Percentiles rank a stretch among this genome's conserved stretches.
These are phyloP conservation scores for Lepidocyrtoides sp. DNA, from an alignment of 2,888 invertebrate genomes.

Conservation along the genomic window DNA sequence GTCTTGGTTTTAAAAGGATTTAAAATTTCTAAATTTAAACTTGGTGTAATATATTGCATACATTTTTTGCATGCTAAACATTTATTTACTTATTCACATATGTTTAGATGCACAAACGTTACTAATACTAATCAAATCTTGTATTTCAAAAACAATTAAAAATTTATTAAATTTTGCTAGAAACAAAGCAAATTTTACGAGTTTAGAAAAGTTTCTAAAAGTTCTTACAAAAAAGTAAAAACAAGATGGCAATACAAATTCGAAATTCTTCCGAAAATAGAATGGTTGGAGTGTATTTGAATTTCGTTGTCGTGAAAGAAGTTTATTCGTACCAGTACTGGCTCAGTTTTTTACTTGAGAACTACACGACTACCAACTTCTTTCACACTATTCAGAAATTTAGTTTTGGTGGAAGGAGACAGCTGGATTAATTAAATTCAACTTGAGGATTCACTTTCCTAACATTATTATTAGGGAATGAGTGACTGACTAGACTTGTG, in stretches of 20 bases:
- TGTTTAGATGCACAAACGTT: too few relatives aligned
- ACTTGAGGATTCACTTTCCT: slow-evolving; percentile 81
- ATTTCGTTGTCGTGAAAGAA: neutral
- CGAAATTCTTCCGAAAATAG: too few relatives aligned
- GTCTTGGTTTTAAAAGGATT: too few relatives aligned
- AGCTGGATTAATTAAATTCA: slow-evolving; percentile 85
- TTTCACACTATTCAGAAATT: slow-evolving; percentile 49
- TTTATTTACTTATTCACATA: too few relatives aligned
- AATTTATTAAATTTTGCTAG: too few relatives aligned
- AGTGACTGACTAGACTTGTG: slow-evolving; percentile 30
- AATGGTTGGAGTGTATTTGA: neutral
- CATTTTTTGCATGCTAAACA: too few relatives aligned
- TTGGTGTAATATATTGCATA: too few relatives aligned
- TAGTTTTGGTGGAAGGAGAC: slow-evolving; percentile 78
- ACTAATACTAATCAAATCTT: too few relatives aligned
- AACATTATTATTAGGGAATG: slow-evolving; percentile 66
- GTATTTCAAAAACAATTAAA: too few relatives aligned
- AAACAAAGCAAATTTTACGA: neutral
- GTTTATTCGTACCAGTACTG: neutral
- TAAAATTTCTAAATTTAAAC: too few relatives aligned
- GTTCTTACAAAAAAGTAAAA: neutral
- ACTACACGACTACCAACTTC: neutral
- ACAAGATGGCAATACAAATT: slow-evolving; percentile 64
- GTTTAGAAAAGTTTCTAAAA: neutral
- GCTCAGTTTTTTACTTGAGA: neutral